phyloP scores from a whole-genome alignment of 2,888 invertebrate genomes.

The Drosophila nr. medialis region DNA sequence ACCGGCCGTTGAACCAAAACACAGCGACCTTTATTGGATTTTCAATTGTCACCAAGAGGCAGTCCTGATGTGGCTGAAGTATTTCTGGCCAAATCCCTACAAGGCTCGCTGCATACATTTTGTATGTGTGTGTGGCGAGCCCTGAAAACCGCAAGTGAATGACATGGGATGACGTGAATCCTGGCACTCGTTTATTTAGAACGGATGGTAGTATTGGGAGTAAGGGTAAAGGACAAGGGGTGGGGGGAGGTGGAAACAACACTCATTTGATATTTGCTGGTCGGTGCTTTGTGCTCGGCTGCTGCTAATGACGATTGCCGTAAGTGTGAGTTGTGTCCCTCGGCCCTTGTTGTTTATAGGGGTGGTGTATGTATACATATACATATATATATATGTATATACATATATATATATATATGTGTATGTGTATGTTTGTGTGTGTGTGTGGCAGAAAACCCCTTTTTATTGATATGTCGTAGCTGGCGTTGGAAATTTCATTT shows the following conservation, averaged over 20 bases:
- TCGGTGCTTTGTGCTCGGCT: constrained; percentile 60
- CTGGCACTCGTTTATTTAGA: constrained; percentile 48
- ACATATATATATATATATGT: background rate
- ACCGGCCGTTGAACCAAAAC: background rate
- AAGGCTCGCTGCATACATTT: background rate
- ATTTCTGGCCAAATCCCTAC: constrained; percentile 55
- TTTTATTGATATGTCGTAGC: constrained; percentile 73
- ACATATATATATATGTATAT: background rate
- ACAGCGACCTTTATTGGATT: constrained; percentile 74
- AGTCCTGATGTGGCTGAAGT: constrained; percentile 44
- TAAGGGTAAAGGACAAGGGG: background rate
- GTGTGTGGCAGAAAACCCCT: constrained; percentile 28
- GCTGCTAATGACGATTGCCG: constrained; percentile 76
- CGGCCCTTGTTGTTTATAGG: constrained; percentile 34
- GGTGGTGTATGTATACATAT: background rate
- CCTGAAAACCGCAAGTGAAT: constrained; percentile 71
- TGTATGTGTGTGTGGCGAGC: constrained; percentile 2
- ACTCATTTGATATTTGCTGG: constrained; percentile 37
- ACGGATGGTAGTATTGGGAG: constrained; percentile 28
- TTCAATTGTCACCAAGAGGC: constrained; percentile 72
- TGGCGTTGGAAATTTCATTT: constrained; percentile 62
- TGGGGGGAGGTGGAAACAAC: constrained; percentile 8
- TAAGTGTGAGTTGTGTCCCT: constrained; percentile 44
- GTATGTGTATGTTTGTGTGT: constrained; percentile 1
- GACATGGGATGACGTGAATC: constrained; percentile 54